Conservation (phyloP, 2,113 vertebrate genomes). For the Rhinoderma darwinii region DNA sequence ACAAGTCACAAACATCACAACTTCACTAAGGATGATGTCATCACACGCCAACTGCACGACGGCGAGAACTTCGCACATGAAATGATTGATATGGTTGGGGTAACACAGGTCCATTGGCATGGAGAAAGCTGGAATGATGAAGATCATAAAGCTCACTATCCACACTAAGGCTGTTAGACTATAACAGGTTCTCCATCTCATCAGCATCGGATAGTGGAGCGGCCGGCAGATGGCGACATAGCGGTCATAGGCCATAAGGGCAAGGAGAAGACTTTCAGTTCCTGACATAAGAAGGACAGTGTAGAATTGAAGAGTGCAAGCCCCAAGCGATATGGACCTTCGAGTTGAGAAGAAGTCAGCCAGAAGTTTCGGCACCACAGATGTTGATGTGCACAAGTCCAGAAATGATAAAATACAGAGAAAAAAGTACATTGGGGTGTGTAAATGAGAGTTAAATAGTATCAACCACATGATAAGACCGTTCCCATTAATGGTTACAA, state of each 20-base stretch:
- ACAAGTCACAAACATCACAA: background rate
- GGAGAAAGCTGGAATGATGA: background rate
- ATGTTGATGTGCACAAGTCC: background rate
- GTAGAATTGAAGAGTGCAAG: background rate
- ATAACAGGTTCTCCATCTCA: background rate
- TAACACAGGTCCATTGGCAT: background rate
- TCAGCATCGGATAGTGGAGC: background rate
- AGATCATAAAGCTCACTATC: background rate
- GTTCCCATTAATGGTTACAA: background rate
- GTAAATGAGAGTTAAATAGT: background rate
- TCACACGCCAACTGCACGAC: background rate
- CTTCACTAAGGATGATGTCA: background rate
- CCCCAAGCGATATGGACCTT: background rate
- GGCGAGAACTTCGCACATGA: background rate
- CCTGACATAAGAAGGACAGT: background rate
- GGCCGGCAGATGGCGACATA: too few relatives aligned
- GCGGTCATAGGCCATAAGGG: too few relatives aligned
- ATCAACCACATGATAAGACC: background rate
- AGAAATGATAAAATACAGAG: background rate
- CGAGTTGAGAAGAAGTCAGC: background rate
- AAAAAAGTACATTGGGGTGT: slow-evolving; percentile 9
- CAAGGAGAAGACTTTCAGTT: background rate
- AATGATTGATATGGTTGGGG: too few relatives aligned
- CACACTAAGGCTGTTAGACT: background rate
- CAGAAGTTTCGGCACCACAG: background rate